Percentiles rank a stretch among this genome's conserved stretches.
Evolutionary conservation across 1,140 invertebrate genomes (phyloP).

Genomic region (Nasonia longicornis): DNA sequence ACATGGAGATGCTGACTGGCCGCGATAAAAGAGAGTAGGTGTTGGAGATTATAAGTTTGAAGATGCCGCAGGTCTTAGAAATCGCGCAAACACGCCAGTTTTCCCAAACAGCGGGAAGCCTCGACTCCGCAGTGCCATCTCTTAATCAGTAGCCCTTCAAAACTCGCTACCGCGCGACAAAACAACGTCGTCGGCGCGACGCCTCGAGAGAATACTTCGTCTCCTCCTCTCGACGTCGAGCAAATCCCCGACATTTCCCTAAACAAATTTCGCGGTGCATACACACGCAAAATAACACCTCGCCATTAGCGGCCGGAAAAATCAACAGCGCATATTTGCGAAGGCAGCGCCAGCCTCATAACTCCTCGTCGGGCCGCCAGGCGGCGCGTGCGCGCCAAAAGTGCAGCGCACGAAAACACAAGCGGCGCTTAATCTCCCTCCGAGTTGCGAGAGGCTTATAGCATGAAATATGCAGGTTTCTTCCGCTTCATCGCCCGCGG

Average conservation of each 20-base stretch:
- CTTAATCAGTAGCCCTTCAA: no score
- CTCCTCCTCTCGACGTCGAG: not conserved
- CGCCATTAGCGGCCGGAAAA: slow-evolving; percentile 12
- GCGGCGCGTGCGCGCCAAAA: not conserved
- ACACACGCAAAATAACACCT: not conserved
- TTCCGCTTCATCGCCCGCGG: not conserved
- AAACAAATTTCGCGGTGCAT: slow-evolving; percentile 17
- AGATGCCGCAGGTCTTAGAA: no score
- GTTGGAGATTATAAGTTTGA: no score
- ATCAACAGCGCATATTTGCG: not conserved
- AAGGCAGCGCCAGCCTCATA: not conserved
- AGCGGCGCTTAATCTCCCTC: slow-evolving; percentile 1
- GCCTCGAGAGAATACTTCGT: slow-evolving; percentile 9
- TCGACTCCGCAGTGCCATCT: no score
- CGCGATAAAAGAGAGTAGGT: no score
- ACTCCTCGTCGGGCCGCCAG: not conserved
- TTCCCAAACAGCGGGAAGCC: no score
- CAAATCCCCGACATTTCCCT: not conserved
- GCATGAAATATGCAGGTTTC: slow-evolving; percentile 39
- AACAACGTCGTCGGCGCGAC: not conserved
- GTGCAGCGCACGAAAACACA: not conserved
- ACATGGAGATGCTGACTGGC: no score
- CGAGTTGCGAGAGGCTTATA: not conserved
- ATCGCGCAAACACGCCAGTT: no score
- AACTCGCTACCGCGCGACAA: not conserved